These are phyloP conservation scores for Parochlus steinenii DNA, from an alignment of 2,888 invertebrate species.

Conservation along the genomic window DNA sequence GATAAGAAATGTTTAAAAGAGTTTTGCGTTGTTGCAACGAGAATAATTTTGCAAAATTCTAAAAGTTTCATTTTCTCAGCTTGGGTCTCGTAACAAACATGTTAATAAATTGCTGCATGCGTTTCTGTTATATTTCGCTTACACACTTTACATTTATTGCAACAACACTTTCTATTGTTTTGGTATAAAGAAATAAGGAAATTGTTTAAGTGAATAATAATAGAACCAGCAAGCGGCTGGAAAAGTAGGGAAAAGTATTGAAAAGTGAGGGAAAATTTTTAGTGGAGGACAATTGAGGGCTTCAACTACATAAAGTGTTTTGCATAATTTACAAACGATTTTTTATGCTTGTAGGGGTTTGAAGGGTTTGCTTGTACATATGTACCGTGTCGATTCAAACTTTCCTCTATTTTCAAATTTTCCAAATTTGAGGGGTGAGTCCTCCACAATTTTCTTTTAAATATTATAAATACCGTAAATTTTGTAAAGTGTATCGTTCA, in stretches of 20 bases:
- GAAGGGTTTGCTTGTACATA: constrained; percentile 5
- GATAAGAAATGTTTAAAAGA: too few species aligned
- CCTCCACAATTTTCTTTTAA: neutral
- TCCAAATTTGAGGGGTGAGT: too few species aligned
- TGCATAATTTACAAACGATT: neutral
- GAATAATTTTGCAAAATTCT: too few species aligned
- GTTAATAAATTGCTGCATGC: too few species aligned
- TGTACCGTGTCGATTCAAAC: constrained; percentile 9
- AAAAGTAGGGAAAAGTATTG: constrained; percentile 4
- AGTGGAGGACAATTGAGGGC: neutral
- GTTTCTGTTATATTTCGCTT: too few species aligned
- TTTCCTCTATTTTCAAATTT: constrained; percentile 1
- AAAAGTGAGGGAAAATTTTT: neutral
- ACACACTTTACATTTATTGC: too few species aligned
- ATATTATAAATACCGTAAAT: too few species aligned
- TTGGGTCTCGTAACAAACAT: too few species aligned
- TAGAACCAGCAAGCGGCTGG: neutral
- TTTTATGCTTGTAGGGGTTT: neutral
- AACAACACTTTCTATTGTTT: too few species aligned
- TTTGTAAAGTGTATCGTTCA: too few species aligned
- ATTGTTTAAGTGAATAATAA: constrained; percentile 10
- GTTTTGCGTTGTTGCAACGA: too few species aligned
- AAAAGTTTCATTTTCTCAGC: too few species aligned
- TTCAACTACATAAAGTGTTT: neutral
- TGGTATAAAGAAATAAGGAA: constrained; percentile 5